Evolutionary conservation across 2,797 vertebrate genomes (phyloP), one percentile per base, ranked within the genome.

Genomic region (Apogon hyalosoma): DNA sequence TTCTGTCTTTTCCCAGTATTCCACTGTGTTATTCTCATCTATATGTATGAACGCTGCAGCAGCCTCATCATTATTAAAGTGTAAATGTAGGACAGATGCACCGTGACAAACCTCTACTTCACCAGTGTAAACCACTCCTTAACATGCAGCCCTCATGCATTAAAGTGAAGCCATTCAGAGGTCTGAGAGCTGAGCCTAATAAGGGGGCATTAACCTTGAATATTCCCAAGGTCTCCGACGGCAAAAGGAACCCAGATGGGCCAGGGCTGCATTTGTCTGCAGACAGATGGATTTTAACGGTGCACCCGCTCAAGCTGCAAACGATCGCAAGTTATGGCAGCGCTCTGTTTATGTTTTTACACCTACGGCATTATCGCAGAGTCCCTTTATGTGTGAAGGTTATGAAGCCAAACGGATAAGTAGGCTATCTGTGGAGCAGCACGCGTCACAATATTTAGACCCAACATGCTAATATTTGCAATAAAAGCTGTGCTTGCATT

Each of bases 201-300:
- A 82, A 85, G 64, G 66, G 77, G 75, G 45, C 69, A 88, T 89
- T 88, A 88, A 88, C 88, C 86, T 89, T 90, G 66, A 87, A 73
- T 63, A 48, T 68, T 84, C 80, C 79, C 85, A 83, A 85, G 87
- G 87, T 86, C 71, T 74, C 52, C 4, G 41, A 83, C 63, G 69
- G 74, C 54, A 73, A 85, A 80, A 78, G 72, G 66, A 84, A 73
- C 64, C 80, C 86, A 90, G 84, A 89, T 89, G 87, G 85, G 64
- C 63, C 58, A 39, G 50, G 0, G 15, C 68, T 60, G 63, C 67
- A 15, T 82, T 86, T 73, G 76, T 74, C 77, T 75, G 72, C 49
- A 66, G 74, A 86, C 90, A 91, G 87, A 91, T 91, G 90, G 87
- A 53, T 72, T 88, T 90, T 90, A 90, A 86, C 59, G 19, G 73